phyloP scores from a whole-genome alignment of 2,113 vertebrate genomes.

The Aegypius monachus region DNA sequence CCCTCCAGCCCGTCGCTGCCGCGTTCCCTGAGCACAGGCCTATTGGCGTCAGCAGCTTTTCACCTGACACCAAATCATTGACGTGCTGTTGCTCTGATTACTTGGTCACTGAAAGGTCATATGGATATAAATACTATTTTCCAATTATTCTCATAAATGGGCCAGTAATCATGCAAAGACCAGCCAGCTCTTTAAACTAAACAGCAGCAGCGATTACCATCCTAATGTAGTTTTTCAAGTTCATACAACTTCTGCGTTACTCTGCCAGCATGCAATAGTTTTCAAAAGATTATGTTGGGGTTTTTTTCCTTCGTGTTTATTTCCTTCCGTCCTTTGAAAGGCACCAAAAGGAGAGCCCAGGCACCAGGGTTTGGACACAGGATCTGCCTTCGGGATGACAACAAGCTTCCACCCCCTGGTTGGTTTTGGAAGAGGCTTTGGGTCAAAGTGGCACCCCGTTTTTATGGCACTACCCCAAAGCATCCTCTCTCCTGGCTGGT shows the following conservation, averaged over 20 bases:
- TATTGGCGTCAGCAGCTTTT: not conserved
- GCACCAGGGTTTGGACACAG: too few relatives aligned
- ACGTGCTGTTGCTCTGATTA: not conserved
- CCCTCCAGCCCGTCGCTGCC: not conserved
- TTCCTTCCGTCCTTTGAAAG: not conserved
- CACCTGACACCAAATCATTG: slow-evolving; percentile 2
- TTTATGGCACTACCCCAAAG: not conserved
- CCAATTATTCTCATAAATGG: not conserved
- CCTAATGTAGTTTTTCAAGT: not conserved
- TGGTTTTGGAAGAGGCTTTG: not conserved
- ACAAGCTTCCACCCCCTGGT: not conserved
- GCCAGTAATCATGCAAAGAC: not conserved
- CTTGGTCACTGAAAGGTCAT: slow-evolving; percentile 29
- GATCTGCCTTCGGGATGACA: not conserved
- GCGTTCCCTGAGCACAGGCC: fast-evolving
- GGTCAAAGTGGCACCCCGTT: fast-evolving
- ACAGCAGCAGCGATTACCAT: too few relatives aligned
- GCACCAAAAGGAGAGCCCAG: not conserved
- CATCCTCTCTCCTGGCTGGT: not conserved
- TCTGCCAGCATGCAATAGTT: not conserved
- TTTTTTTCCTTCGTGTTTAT: fast-evolving
- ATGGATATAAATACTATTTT: not conserved
- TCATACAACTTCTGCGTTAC: not conserved
- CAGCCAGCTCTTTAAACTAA: not conserved
- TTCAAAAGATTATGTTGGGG: fast-evolving